Conservation (phyloP, 1,140 invertebrate species). For the Chironomus striatipennis region DNA sequence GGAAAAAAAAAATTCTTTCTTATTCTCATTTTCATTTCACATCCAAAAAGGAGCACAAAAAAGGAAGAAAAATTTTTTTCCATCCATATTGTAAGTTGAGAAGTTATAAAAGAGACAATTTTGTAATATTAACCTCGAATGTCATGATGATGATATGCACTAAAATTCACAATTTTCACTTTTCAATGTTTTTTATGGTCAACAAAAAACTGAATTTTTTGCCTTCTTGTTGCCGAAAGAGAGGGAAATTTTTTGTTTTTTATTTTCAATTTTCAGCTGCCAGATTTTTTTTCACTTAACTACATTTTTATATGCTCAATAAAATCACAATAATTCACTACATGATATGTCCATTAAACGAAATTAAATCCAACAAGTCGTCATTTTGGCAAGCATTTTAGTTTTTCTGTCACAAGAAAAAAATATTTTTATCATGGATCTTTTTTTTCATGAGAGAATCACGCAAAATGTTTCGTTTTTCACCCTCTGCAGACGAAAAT, state of each 20-base stretch:
- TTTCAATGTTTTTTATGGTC: no score
- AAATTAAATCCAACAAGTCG: not conserved
- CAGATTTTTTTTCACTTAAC: not conserved
- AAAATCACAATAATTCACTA: not conserved
- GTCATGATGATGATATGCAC: conserved; percentile 7
- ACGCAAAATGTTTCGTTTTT: conserved; percentile 3
- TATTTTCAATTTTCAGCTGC: no score
- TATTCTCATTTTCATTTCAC: not conserved
- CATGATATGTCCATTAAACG: no score
- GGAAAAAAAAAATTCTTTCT: not conserved
- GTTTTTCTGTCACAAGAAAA: not conserved
- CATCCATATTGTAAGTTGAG: not conserved
- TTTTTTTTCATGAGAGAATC: not conserved
- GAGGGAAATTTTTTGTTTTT: no score
- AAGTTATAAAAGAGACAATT: not conserved
- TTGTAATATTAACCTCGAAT: not conserved
- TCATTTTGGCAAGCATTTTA: not conserved
- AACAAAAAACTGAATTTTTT: no score
- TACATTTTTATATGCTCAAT: not conserved
- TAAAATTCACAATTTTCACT: not conserved
- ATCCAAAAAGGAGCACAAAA: not conserved
- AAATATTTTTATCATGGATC: not conserved
- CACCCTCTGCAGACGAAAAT: conserved; percentile 5
- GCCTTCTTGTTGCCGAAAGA: no score
- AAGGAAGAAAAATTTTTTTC: not conserved